Evolutionary conservation across 1,140 invertebrate genomes (phyloP).

Genomic region (Penaeus chinensis): DNA sequence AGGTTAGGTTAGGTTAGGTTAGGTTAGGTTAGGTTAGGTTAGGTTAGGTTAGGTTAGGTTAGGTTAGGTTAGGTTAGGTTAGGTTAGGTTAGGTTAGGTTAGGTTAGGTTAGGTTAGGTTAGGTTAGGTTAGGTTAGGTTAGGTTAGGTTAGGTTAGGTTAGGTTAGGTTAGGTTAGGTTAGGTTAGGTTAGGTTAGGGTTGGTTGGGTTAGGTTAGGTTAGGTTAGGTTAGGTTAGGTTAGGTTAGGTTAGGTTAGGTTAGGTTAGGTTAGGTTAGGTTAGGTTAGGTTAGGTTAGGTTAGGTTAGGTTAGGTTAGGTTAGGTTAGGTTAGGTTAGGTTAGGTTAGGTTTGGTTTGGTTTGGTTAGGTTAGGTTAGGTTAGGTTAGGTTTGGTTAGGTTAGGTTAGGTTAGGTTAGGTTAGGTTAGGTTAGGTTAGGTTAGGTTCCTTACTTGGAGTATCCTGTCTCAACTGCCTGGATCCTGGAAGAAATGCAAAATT

Average conservation of each 20-base stretch:
- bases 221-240: conserved; percentile 14
- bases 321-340: too few species aligned
- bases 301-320: too few species aligned
- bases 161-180: neutral
- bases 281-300: too few species aligned
- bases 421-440: too few species aligned
- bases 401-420: too few species aligned
- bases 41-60: conserved; percentile 25
- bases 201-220: neutral
- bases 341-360: too few species aligned
- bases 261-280: conserved; percentile 19
- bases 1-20: conserved; percentile 3
- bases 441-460: too few species aligned
- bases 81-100: conserved; percentile 25
- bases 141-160: conserved; percentile 15
- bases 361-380: too few species aligned
- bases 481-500: too few species aligned
- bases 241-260: conserved; percentile 13
- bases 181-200: conserved; percentile 14
- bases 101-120: neutral
- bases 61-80: conserved; percentile 17
- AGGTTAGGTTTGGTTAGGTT: too few species aligned
- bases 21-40: conserved; percentile 20
- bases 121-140: neutral
- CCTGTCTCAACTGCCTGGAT: too few species aligned